Evolutionary conservation across 1,140 invertebrate genomes (phyloP), one percentile per base, ranked within the genome.

Genomic region (Wasmannia auropunctata): DNA sequence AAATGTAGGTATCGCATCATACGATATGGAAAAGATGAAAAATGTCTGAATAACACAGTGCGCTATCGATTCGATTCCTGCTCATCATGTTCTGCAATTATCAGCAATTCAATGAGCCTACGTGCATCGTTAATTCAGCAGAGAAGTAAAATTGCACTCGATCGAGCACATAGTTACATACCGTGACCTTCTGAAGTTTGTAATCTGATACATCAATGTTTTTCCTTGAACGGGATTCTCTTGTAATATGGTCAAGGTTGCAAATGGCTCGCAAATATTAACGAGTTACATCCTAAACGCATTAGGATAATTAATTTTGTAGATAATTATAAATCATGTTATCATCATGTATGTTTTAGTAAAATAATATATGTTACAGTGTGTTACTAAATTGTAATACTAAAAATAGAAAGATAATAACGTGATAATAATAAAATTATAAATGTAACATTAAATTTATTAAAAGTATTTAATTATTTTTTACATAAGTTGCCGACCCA

Each of bases 141-240:
- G 31, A 79, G 46, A 80, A 69, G 56, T 25, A 58, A 34, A 49
- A 49, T 65, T 22, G 28, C 37, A 37, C 11, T 51, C 40, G n/a
- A 79, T 25, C 14, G 51, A 16, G n/a, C 40, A 63, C 7, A 43
- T 51, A 49, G n/a, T 11, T 34, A 28, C 7, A 3, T 37, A n/a
- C n/a, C 0, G 6, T 69, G 22, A 69, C 46, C 77, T 80, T 80
- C n/a, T 67, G 2, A 22, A 69, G 28, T 54, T 77, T 34, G 62
- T 63, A 62, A 63, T 25, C 8, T 56, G 16, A 46, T 46, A 14
- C 63, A 10, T 16, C 16, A 54, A 56, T 80, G 34, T 46, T 67
- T 80, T 62, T 49, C 58, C 76, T 80, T 80, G 60, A n/a, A 79
- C 22, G 62, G 1, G 31, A 80, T 80, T 80, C 28, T 43, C 34